A percentile compares a stretch with the other conserved stretches of the same genome.
Evolutionary conservation across 2,113 vertebrate genomes (phyloP).

Genomic region (Hippocampus barbouri): DNA sequence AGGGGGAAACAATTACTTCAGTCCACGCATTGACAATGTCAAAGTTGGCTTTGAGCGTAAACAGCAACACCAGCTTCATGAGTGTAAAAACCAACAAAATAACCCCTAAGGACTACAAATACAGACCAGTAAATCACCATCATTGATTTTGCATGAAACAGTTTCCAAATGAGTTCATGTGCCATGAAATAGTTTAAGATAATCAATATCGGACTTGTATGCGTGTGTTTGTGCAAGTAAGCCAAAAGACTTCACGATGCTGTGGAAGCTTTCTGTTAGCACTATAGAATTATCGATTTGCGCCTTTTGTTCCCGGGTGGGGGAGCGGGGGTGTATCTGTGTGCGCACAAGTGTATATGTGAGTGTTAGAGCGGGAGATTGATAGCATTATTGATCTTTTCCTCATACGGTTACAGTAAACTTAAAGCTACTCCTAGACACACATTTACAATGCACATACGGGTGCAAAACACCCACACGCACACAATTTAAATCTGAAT

Average conservation of each 20-base stretch:
- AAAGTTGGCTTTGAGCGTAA: neutral
- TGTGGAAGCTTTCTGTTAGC: conserved; percentile 55
- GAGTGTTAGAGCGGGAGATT: neutral
- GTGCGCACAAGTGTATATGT: conserved; percentile 12
- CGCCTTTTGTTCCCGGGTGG: conserved; percentile 10
- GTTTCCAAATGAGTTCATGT: conserved; percentile 31
- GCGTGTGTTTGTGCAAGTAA: conserved; percentile 18
- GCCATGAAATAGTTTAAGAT: conserved; percentile 26
- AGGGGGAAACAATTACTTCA: neutral
- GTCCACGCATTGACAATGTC: neutral
- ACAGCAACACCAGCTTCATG: neutral
- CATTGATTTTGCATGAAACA: conserved; percentile 25
- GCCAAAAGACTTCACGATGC: conserved; percentile 37
- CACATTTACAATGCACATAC: neutral
- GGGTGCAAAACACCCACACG: conserved; percentile 6
- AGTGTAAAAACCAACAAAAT: conserved; percentile 2
- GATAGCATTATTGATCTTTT: conserved; percentile 48
- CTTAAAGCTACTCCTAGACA: conserved; percentile 25
- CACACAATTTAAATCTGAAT: neutral
- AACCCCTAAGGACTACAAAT: conserved; percentile 7
- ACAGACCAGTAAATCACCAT: conserved; percentile 7
- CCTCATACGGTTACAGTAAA: conserved; percentile 37
- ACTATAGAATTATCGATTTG: conserved; percentile 49
- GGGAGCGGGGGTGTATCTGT: conserved; percentile 3
- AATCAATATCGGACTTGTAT: conserved; percentile 11